Base-by-base conservation (phyloP, 23 tunicate species). In the Pegea sp. region DNA sequence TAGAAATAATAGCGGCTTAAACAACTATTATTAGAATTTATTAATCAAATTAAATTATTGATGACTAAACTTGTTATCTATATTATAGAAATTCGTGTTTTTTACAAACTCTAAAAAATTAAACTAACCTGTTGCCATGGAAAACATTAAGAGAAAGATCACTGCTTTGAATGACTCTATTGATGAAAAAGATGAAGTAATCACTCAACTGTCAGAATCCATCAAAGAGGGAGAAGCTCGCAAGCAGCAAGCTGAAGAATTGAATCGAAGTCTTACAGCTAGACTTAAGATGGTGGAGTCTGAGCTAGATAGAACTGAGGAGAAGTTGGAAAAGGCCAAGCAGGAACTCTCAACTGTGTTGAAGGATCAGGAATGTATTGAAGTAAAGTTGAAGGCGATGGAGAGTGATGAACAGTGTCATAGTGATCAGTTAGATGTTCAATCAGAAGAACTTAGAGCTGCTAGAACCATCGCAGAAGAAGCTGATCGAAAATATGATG, bases 401-500 rank as follows among this genome's bases (percentile, higher is more conserved):
- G 60, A 50, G 33, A 59, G 51, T 25, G 20, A 64, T 16, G 26
- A 44, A 24, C 24, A 46, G 20, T 8, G 30, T 3, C 13, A 61
- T 3, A 49, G 11, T 24, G 57, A 59, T 22, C 59, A 59, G 33
- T 33, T 58, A 11, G 51, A 60, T 3, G 25, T 18, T 31, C 66
- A 50, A 22, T 16, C 19, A 23, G 66, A 69, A 29, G 66, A 69
- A 28, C 50, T 69, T 13, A 49, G 46, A 16, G 16, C 11, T 16
- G 46, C 46, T 38, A 38, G 30, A 49, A 48, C 23, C 3, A 26
- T 60, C 18, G 75, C 75, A 3, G 75, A 69, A 34, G 66, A 69
- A 20, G 64, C 64, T 48, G 64, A 51, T 26, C 42, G 66, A 19
- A 69, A 69, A 50, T 69, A 69, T 27, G 75, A 69, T 33, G 75